A percentile compares a stretch with the other conserved stretches of the same genome.
Conservation (phyloP, 2,113 vertebrate genomes). For the Chaetodon trifascialis region DNA sequence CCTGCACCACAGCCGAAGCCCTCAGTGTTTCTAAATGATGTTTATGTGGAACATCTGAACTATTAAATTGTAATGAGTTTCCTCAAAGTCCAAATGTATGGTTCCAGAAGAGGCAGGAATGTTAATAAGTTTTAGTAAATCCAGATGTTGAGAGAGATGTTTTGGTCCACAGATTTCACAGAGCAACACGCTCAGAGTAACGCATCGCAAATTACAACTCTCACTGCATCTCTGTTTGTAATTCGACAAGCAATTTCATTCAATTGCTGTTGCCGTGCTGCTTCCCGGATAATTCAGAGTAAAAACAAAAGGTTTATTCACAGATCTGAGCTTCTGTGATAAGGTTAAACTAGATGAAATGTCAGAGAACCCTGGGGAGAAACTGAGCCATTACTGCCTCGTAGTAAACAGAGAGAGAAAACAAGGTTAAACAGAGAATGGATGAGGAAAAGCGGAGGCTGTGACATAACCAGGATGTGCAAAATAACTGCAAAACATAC, state of each 20-base stretch:
- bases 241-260: not conserved
- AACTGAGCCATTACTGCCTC: not conserved
- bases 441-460: not conserved
- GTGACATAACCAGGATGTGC: not conserved
- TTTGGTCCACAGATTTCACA: slow-evolving; percentile 1
- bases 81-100: slow-evolving; percentile 35
- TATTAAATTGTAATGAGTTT: slow-evolving; percentile 52
- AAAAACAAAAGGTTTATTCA: not conserved
- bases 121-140: slow-evolving; percentile 29
- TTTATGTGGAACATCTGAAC: slow-evolving; percentile 29
- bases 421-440: not conserved
- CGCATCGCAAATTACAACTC: not conserved
- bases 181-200: not conserved
- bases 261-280: not conserved
- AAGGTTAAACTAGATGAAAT: slow-evolving; percentile 7
- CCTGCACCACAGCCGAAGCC: not conserved
- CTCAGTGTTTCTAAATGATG: not conserved
- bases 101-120: slow-evolving; percentile 34
- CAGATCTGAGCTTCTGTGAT: not conserved
- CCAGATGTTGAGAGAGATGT: slow-evolving; percentile 33
- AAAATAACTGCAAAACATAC: not conserved
- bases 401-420: not conserved
- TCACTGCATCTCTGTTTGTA: not conserved
- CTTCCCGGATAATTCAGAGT: not conserved
- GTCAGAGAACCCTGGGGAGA: not conserved